Evolutionary conservation across 2,797 vertebrate species (phyloP).

Genomic region (Aselliscus stoliczkanus): DNA sequence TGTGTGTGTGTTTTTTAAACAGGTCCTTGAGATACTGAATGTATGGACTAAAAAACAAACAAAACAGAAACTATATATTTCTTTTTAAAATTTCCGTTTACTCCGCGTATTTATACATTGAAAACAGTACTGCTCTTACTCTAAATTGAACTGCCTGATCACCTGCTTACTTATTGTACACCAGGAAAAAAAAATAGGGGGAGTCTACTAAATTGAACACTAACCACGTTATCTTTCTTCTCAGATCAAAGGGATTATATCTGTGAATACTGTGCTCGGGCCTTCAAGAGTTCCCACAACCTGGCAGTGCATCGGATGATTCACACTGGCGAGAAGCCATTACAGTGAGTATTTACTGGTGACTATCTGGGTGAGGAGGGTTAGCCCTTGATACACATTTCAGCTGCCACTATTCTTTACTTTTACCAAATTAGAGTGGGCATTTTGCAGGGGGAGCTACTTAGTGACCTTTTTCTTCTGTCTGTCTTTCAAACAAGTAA

Average conservation of each 20-base stretch:
- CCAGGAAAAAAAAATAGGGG: not conserved
- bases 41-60: not conserved
- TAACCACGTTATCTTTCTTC: slow-evolving; percentile 42
- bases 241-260: slow-evolving; percentile 99
- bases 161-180: not conserved
- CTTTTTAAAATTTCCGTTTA: not conserved
- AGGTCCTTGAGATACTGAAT: not conserved
- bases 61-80: not conserved
- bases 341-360: slow-evolving; percentile 89
- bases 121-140: not conserved
- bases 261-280: slow-evolving; percentile 97
- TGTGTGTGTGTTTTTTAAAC: not conserved
- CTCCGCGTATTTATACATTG: not conserved
- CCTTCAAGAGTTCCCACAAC: slow-evolving; percentile 99
- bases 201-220: not conserved
- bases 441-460: not conserved
- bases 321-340: slow-evolving; percentile 97
- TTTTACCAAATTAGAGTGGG: not conserved
- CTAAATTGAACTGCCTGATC: not conserved
- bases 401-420: not conserved
- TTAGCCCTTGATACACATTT: not conserved
- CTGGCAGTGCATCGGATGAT: slow-evolving; percentile 98
- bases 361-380: not conserved
- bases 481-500: not conserved
- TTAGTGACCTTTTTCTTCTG: not conserved